Conservation (phyloP, 2,797 vertebrate species). For the Hapalemur alaotrensis region DNA sequence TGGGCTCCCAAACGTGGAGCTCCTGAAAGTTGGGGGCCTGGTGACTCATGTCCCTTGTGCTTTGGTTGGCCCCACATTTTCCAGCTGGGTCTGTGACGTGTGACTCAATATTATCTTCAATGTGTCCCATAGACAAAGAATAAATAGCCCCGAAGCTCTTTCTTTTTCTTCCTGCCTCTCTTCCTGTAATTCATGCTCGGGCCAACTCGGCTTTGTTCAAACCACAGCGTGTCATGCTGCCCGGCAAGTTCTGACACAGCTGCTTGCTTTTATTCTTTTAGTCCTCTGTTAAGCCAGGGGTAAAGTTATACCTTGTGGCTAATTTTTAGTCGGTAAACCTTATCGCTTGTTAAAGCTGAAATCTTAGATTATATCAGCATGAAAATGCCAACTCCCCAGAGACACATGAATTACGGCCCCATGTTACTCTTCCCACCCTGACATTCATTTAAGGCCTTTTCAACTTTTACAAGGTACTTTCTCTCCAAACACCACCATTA, state of each 20-base stretch:
- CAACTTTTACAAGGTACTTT: neutral
- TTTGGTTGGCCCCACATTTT: neutral
- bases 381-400: slow-evolving; percentile 3
- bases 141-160: slow-evolving; percentile 30
- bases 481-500: neutral
- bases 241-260: slow-evolving; percentile 51
- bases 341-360: slow-evolving; percentile 39
- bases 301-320: slow-evolving; percentile 62
- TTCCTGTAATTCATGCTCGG: slow-evolving; percentile 69
- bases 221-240: neutral
- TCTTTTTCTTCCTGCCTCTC: slow-evolving; percentile 62
- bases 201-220: slow-evolving; percentile 55
- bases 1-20: neutral
- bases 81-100: slow-evolving; percentile 33
- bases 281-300: slow-evolving; percentile 31
- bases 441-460: neutral
- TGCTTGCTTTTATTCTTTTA: slow-evolving; percentile 37
- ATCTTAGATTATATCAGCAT: slow-evolving; percentile 34
- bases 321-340: slow-evolving; percentile 33
- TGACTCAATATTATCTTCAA: slow-evolving; percentile 44
- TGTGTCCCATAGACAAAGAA: slow-evolving; percentile 59
- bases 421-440: neutral
- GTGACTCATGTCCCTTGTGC: neutral
- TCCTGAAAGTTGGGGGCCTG: neutral
- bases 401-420: neutral